phyloP scores from a whole-genome alignment of 2,113 vertebrate species.

The Gasterosteus nipponicus region DNA sequence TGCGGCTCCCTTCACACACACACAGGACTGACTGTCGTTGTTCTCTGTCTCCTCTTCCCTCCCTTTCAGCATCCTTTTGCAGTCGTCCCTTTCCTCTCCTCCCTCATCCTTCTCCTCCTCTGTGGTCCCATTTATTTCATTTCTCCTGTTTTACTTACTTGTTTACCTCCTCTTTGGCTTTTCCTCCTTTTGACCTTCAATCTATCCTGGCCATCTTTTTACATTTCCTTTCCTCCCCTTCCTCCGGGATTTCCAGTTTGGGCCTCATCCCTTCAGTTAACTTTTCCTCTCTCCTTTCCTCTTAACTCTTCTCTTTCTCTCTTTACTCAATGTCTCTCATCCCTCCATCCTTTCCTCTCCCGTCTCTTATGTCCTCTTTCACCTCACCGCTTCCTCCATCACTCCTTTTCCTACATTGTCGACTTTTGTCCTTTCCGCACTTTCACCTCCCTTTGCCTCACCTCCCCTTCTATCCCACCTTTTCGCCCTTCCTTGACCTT shows the following conservation, averaged over 20 bases:
- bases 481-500: background rate
- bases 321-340: background rate
- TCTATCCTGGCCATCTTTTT: background rate
- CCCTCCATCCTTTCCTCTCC: background rate
- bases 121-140: background rate
- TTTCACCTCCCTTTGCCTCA: background rate
- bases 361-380: background rate
- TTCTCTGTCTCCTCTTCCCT: background rate
- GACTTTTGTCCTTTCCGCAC: background rate
- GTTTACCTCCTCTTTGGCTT: too few relatives aligned
- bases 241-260: too few relatives aligned
- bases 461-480: background rate
- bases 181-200: too few relatives aligned
- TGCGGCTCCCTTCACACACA: too few relatives aligned
- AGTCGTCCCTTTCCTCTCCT: background rate
- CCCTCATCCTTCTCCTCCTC: background rate
- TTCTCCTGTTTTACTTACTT: too few relatives aligned
- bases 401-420: background rate
- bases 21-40: too few relatives aligned
- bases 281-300: background rate
- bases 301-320: background rate
- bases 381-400: background rate
- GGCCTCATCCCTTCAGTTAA: too few relatives aligned
- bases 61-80: too few relatives aligned
- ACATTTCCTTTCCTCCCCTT: background rate